Conservation (phyloP, 2,797 vertebrate genomes). For the Hipposideros larvatus region DNA sequence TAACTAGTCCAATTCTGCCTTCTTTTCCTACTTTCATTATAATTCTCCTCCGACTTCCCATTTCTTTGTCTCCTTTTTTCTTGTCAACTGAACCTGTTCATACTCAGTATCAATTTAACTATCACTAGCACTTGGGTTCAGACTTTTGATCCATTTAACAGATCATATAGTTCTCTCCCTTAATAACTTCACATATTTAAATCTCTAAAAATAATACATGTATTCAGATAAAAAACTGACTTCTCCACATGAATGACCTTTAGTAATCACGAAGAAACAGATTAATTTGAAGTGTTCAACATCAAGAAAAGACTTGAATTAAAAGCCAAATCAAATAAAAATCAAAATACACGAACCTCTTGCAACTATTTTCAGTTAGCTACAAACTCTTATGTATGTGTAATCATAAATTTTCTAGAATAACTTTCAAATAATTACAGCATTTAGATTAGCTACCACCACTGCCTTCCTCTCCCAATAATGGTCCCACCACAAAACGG, state of each 20-base stretch:
- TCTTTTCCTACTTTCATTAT: neutral
- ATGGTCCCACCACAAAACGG: neutral
- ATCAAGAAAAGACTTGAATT: slow-evolving; percentile 50
- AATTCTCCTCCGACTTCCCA: neutral
- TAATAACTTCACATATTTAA: slow-evolving; percentile 41
- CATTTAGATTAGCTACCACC: neutral
- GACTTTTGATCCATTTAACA: slow-evolving; percentile 19
- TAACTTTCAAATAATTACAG: neutral
- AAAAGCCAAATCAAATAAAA: slow-evolving; percentile 53
- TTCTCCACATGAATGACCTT: neutral
- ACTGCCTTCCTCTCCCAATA: neutral
- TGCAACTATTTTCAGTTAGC: slow-evolving; percentile 19
- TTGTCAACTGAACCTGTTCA: neutral
- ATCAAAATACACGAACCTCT: neutral
- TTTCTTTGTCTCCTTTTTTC: slow-evolving; percentile 5
- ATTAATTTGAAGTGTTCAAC: slow-evolving; percentile 47
- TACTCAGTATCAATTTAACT: slow-evolving; percentile 21
- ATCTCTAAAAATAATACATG: slow-evolving; percentile 43
- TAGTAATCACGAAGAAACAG: slow-evolving; percentile 40
- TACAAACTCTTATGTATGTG: slow-evolving; percentile 9
- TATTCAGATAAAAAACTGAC: slow-evolving; percentile 22
- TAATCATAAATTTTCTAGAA: slow-evolving; percentile 26
- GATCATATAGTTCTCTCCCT: slow-evolving; percentile 19
- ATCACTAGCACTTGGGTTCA: neutral
- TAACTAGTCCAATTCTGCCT: neutral